A percentile compares a stretch with the other conserved stretches of the same genome.
These are phyloP conservation scores for Elysia crispata DNA, from an alignment of 2,888 invertebrate genomes.

Conservation along the genomic window DNA sequence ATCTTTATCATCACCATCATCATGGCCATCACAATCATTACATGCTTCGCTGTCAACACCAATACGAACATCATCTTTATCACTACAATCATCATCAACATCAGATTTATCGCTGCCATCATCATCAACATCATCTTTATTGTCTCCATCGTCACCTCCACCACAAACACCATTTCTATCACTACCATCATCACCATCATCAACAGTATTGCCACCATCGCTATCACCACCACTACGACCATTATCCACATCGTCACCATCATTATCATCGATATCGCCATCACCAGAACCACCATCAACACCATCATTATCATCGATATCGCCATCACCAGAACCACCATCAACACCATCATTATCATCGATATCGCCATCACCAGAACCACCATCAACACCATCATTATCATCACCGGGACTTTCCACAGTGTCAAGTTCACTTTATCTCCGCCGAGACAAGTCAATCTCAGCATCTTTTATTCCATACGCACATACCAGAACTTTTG, in stretches of 20 bases:
- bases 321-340: not conserved
- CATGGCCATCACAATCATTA: not conserved
- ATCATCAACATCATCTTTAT: not conserved
- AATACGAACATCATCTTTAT: not conserved
- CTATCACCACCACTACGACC: not conserved
- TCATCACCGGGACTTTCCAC: not conserved
- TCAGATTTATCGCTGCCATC: not conserved
- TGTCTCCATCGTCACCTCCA: too few relatives aligned
- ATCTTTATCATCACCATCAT: not conserved
- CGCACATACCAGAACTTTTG: not conserved
- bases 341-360: not conserved
- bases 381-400: not conserved
- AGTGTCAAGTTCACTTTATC: not conserved
- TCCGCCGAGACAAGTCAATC: too few relatives aligned
- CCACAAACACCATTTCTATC: not conserved
- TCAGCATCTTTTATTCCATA: not conserved
- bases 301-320: not conserved
- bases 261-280: not conserved
- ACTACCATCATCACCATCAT: constrained; percentile 9
- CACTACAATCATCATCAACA: not conserved
- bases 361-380: not conserved
- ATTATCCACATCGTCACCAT: not conserved
- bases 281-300: not conserved
- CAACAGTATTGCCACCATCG: constrained; percentile 4
- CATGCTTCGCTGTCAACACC: not conserved